Evolutionary conservation across 2,113 vertebrate genomes (phyloP), one percentile per base, ranked within the genome.

Genomic region (Falcunculus frontatus): DNA sequence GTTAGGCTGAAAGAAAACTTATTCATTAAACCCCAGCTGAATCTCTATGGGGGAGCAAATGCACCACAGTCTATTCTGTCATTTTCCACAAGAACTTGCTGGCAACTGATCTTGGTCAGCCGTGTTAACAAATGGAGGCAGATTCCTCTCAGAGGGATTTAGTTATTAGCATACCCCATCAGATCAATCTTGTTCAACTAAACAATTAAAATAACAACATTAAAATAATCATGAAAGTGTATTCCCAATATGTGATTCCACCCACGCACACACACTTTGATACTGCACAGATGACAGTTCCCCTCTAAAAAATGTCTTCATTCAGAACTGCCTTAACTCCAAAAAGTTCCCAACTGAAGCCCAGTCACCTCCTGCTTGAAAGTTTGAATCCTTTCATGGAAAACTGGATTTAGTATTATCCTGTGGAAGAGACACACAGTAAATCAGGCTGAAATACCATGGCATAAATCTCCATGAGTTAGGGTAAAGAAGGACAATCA

Each of bases 151-250:
- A 44, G 50, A 93, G 63, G 75, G 72, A 78, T 87, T 76, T 81
- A 70, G 79, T 47, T 91, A 86, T 90, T 85, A 93, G 42, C 57
- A 77, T 90, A 74, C 21, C 15, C 85, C 59, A 86, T 86, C 85
- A 93, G 59, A 90, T 93, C 67, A 88, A 39, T 83, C 78, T 94
- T 93, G 55, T 93, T 93, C 67, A 69, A 80, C 72, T 94, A 84
- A 95, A 96, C 67, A 94, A 79, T 91, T 94, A 88, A 93, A 97
- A 94, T 88, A 91, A 76, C 50, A 65, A 57, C 87, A 94, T 87
- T 80, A 76, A 82, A 93, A 93, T 89, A 84, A 81, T 91, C 42
- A 80, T 86, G 55, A n/a, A 95, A 74, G 27, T 60, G 26, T 87
- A 84, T 92, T 95, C 84, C 77, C 42, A 68, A 29, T 79, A 37